A percentile compares a stretch with the other conserved stretches of the same genome.
Evolutionary conservation across 1,140 invertebrate genomes (phyloP).

Genomic region (Caenorhabditis brenneri): DNA sequence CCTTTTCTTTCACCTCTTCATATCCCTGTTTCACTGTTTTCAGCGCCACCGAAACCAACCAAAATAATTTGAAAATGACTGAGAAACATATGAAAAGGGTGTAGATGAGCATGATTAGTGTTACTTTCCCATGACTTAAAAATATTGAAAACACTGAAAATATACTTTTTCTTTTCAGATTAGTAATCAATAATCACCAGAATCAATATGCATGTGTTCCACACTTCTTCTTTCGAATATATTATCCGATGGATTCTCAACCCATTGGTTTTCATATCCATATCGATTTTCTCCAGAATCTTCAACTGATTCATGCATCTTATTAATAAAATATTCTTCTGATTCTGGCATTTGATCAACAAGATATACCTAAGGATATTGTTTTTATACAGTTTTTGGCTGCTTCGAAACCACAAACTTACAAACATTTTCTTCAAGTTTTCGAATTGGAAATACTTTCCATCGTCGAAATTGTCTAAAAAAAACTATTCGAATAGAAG

Average conservation of each 20-base stretch:
- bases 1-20: neutral
- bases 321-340: neutral
- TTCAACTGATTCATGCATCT: neutral
- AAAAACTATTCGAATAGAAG: too few species aligned
- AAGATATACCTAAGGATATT: neutral
- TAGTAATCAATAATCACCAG: neutral
- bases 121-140: neutral
- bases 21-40: constrained; percentile 4
- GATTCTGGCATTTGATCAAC: neutral
- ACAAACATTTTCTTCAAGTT: too few species aligned
- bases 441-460: too few species aligned
- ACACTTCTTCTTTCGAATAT: neutral
- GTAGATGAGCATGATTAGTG: neutral
- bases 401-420: too few species aligned
- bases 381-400: too few species aligned
- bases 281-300: neutral
- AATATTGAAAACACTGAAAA: neutral
- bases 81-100: constrained; percentile 8
- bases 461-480: too few species aligned
- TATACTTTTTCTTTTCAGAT: neutral
- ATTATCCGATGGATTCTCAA: neutral
- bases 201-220: neutral
- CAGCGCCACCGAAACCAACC: neutral
- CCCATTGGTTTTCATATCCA: neutral
- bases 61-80: neutral